A percentile compares a stretch with the other conserved stretches of the same genome.
These are phyloP conservation scores for Regulus satrapa DNA, from an alignment of 2,113 vertebrate genomes.

Conservation along the genomic window DNA sequence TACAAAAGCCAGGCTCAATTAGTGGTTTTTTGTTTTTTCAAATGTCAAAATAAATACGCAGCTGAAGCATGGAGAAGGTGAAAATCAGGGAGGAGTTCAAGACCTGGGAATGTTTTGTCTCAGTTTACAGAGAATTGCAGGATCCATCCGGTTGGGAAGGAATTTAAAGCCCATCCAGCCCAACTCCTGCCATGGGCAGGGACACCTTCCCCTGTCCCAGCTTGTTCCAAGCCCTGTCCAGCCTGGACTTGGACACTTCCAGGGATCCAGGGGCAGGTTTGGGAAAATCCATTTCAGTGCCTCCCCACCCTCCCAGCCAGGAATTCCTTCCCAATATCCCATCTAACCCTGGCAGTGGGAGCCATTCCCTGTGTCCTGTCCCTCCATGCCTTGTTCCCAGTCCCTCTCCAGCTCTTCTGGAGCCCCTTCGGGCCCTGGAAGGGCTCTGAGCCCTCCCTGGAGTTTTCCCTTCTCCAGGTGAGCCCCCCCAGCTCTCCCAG, in stretches of 20 bases:
- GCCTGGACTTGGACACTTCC: fast-evolving
- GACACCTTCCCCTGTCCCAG: fast-evolving
- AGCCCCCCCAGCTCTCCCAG: fast-evolving
- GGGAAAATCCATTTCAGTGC: not conserved
- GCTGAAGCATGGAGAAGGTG: not conserved
- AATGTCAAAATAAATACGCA: not conserved
- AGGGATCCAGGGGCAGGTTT: not conserved
- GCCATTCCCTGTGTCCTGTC: not conserved
- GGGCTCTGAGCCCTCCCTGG: not conserved
- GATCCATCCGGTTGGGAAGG: not conserved
- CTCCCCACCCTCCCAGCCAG: fast-evolving
- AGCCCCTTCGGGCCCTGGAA: not conserved
- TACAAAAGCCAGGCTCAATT: not conserved
- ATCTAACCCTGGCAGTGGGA: fast-evolving
- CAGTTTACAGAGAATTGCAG: not conserved
- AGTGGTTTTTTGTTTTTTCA: not conserved
- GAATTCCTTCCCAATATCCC: not conserved
- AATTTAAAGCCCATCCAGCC: not conserved
- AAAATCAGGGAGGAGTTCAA: not conserved
- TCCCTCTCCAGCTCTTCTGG: not conserved
- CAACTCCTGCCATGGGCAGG: not conserved
- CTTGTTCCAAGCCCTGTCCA: not conserved
- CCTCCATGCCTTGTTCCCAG: not conserved
- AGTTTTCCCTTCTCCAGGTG: fast-evolving
- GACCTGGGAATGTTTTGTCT: not conserved